These are phyloP conservation scores for Ophion costatus DNA, from an alignment of 2,888 invertebrate genomes.

Conservation along the genomic window DNA sequence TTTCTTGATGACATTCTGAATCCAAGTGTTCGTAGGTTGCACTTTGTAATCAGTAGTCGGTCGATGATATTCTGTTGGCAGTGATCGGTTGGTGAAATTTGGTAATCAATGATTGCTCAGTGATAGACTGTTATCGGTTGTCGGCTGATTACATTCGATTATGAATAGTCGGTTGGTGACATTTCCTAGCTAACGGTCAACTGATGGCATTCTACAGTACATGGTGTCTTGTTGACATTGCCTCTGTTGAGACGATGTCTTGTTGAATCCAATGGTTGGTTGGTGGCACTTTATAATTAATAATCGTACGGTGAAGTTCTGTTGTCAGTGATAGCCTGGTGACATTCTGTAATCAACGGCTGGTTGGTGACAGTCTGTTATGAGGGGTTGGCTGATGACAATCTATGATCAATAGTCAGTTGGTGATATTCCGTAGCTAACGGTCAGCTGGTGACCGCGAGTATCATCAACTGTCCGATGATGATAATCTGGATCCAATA, in stretches of 20 bases:
- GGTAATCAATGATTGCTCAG: not conserved
- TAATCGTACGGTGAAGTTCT: not conserved
- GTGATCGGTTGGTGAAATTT: not conserved
- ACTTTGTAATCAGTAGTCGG: not conserved
- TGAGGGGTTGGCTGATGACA: no score
- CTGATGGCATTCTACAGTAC: no score
- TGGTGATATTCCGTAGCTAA: not conserved
- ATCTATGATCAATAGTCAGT: not conserved
- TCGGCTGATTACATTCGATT: not conserved
- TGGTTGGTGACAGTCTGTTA: not conserved
- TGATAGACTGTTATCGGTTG: not conserved
- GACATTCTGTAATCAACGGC: not conserved
- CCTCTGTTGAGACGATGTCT: no score
- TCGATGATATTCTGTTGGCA: not conserved
- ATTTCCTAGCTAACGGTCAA: not conserved
- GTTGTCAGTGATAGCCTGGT: not conserved
- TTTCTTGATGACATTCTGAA: not conserved
- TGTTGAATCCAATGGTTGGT: not conserved
- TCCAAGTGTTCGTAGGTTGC: not conserved
- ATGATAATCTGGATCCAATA: not conserved
- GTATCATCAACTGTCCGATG: no score
- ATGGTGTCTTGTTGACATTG: not conserved
- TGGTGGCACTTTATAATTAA: not conserved
- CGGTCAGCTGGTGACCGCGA: not conserved
- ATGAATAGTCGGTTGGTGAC: not conserved